Evolutionary conservation across 1,140 invertebrate species (phyloP).

Genomic region (Zophobas atratus): DNA sequence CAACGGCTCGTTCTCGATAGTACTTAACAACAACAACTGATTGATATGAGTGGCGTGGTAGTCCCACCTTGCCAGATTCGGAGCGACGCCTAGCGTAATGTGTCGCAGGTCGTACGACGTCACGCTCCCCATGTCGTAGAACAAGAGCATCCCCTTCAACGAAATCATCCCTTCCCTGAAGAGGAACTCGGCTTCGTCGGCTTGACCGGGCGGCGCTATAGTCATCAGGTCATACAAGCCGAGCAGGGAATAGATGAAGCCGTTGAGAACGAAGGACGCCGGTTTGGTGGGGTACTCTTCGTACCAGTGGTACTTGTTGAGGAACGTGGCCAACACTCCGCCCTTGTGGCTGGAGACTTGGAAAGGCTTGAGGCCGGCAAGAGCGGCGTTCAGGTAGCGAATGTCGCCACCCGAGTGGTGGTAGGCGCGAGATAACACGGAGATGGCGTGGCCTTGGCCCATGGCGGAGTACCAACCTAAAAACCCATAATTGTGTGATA

Average conservation of each 20-base stretch:
- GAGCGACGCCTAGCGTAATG: slow-evolving; percentile 89
- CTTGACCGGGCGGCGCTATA: slow-evolving; percentile 74
- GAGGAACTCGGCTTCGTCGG: slow-evolving; percentile 80
- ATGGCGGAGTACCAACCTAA: slow-evolving; percentile 91
- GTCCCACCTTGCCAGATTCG: slow-evolving; percentile 96
- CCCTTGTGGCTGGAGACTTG: slow-evolving; percentile 78
- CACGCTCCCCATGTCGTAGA: slow-evolving; percentile 96
- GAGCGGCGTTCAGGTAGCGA: slow-evolving; percentile 86
- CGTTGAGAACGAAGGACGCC: slow-evolving; percentile 96
- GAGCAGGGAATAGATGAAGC: slow-evolving; percentile 98
- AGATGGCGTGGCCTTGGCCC: slow-evolving; percentile 98
- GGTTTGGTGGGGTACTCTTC: slow-evolving; percentile 99
- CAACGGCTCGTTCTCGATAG: slow-evolving; percentile 89
- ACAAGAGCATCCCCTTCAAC: slow-evolving; percentile 89
- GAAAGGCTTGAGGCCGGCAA: slow-evolving; percentile 87
- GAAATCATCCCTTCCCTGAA: slow-evolving; percentile 91
- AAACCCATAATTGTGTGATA: slow-evolving; percentile 29
- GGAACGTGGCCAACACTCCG: slow-evolving; percentile 85
- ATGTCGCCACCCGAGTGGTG: slow-evolving; percentile 83
- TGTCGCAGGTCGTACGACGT: slow-evolving; percentile 98
- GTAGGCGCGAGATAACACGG: slow-evolving; percentile 91
- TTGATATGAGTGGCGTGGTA: slow-evolving; percentile 99
- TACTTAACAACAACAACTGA: slow-evolving; percentile 91
- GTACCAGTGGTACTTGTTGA: slow-evolving; percentile 89
- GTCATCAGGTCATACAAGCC: slow-evolving; percentile 94